A percentile compares a stretch with the other conserved stretches of the same genome.
These are phyloP conservation scores for Trachelus stipa DNA, from an alignment of 2,888 invertebrate genomes.

Conservation along the genomic window DNA sequence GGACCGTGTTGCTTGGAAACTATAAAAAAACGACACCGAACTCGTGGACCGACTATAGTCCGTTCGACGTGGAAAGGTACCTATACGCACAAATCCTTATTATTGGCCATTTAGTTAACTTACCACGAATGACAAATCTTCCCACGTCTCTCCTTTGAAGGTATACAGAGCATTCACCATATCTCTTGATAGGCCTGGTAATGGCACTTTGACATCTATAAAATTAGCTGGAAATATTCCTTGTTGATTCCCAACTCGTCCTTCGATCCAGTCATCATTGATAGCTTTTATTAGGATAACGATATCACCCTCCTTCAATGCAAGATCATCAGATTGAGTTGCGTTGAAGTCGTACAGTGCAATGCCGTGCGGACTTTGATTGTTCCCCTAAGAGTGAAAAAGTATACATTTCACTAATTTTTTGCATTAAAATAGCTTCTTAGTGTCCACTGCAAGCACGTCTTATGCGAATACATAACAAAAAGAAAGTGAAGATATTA, in stretches of 20 bases:
- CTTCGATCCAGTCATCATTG: constrained; percentile 85
- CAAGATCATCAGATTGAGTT: constrained; percentile 81
- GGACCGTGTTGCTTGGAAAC: too few relatives aligned
- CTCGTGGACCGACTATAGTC: too few relatives aligned
- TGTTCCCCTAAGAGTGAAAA: constrained; percentile 16
- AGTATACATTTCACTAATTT: background rate
- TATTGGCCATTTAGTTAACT: constrained; percentile 20
- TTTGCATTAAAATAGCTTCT: background rate
- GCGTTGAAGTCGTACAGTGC: constrained; percentile 84
- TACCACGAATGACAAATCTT: constrained; percentile 72
- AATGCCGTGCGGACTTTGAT: constrained; percentile 76
- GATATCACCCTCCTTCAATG: constrained; percentile 81
- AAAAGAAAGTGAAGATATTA: background rate
- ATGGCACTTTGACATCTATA: constrained; percentile 80
- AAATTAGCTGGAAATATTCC: constrained; percentile 88
- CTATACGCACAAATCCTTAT: background rate
- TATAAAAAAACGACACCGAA: too few relatives aligned
- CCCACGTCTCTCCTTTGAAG: constrained; percentile 74
- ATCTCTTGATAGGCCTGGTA: constrained; percentile 62
- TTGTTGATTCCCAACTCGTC: constrained; percentile 75
- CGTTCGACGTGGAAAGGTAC: too few relatives aligned
- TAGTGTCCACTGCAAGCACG: background rate
- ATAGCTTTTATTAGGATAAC: constrained; percentile 78
- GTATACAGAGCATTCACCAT: constrained; percentile 78
- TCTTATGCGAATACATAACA: background rate